A percentile compares a stretch with the other conserved stretches of the same genome.
Evolutionary conservation across 2,888 invertebrate genomes (phyloP).

Genomic region (Pyrgus malvae): DNA sequence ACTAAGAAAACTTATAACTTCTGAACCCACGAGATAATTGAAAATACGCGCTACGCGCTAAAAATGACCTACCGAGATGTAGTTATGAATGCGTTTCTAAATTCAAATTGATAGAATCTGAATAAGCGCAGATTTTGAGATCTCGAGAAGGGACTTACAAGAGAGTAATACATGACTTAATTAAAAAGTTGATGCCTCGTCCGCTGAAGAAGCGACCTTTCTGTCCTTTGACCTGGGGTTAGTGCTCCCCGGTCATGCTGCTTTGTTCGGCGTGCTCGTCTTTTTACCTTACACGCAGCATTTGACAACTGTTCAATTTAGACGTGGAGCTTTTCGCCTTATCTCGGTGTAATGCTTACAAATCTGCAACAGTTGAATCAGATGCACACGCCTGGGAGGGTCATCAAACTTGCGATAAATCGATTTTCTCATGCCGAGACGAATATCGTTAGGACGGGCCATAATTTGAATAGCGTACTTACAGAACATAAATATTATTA

Average conservation of each 20-base stretch:
- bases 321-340: background rate
- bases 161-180: no score
- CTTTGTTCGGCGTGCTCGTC: background rate
- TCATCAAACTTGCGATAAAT: constrained; percentile 20
- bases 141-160: no score
- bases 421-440: constrained; percentile 15
- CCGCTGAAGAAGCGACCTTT: constrained; percentile 1
- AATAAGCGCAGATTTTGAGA: no score
- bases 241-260: constrained; percentile 5
- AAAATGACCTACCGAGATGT: no score
- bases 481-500: background rate
- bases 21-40: no score
- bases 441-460: constrained; percentile 1
- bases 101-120: no score
- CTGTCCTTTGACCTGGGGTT: constrained; percentile 13
- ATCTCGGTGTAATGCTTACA: background rate
- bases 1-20: no score
- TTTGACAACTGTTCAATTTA: constrained; percentile 16
- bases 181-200: no score
- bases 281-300: constrained; percentile 4
- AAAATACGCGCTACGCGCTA: no score
- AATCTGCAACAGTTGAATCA: constrained; percentile 1
- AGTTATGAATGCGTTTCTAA: no score
- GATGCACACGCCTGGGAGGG: constrained; percentile 9
- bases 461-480: background rate